Percentiles rank a stretch among this genome's conserved stretches.
These are phyloP conservation scores for Urocyon cinereoargenteus DNA, from an alignment of 2,797 vertebrate genomes.

Conservation along the genomic window DNA sequence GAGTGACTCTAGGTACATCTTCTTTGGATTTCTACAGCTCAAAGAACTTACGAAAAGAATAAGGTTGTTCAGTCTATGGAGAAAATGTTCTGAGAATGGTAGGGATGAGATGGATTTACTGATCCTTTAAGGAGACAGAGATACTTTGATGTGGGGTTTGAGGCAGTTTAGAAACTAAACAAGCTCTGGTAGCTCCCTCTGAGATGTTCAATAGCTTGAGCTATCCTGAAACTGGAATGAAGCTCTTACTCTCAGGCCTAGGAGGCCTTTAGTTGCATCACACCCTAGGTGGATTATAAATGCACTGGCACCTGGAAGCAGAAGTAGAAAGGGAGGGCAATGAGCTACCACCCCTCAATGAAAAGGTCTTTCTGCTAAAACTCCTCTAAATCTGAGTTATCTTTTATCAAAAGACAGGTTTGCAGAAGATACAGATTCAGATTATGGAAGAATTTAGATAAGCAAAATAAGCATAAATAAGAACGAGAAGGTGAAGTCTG, in stretches of 20 bases:
- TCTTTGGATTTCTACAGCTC: neutral
- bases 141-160: neutral
- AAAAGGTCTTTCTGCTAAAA: neutral
- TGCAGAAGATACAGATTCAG: neutral
- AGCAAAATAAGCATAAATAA: slow-evolving; percentile 16
- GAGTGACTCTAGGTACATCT: slow-evolving; percentile 21
- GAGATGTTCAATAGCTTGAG: neutral
- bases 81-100: neutral
- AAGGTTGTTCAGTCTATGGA: slow-evolving; percentile 20
- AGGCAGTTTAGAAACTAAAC: slow-evolving; percentile 36
- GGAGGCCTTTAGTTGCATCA: neutral
- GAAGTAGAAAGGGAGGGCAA: neutral
- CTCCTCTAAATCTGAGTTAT: slow-evolving; percentile 14
- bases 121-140: slow-evolving; percentile 6
- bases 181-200: neutral
- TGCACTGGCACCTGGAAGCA: neutral
- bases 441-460: neutral
- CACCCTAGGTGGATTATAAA: neutral
- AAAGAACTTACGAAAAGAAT: slow-evolving; percentile 13
- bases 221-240: neutral
- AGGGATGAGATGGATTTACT: neutral
- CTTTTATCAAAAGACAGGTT: neutral
- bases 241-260: neutral
- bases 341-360: neutral
- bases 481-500: neutral